Base-by-base conservation (phyloP, 2,888 invertebrate genomes). In the Melinaea marsaeus region DNA sequence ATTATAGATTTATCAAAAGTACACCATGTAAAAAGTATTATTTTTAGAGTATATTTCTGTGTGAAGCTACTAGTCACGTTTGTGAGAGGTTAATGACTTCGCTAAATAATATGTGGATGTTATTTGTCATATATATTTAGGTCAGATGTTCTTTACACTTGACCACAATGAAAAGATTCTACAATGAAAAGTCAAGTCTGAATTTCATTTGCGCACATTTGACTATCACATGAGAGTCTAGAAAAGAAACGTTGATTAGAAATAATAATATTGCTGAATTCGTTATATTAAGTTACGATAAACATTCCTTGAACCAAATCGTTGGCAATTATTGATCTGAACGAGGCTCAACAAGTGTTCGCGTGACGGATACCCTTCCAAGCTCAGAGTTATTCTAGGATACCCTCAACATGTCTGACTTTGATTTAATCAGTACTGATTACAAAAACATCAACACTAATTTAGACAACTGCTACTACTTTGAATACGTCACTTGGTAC, bases 301-400 rank as follows among this genome's bases (percentile, higher is more conserved):
- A 37, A 7, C 37, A 37, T 37, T 37, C 4, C 42, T 9, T 42
- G 42, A 42, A 42, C 9, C 9, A 42, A 42, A 42, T 9, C 42
- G 11, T 42, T 9, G 11, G 60, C 54, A 13, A 32, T 35, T 46
- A 46, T 59, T 59, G 57, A 34, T 56, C 13, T 11, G 13, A 61
- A 56, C 47, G 7, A 48, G 42, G 56, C 42, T 65, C 67, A 65
- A 67, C 67, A 67, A 58, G 67, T 67, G 60, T 34, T 67, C 60
- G 67, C 65, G 62, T 65, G 67, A 37, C 46, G 33, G 63, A 33
- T 61, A 51, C 61, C 61, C 64, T 58, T 61, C 55, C 55, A 60
- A 61, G 57, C 61, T 58, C 55, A 64, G 61, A 61, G 64, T 61
- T 22, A 32, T 51, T 51, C 22, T 32, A 32, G 51, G 51, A 51